Evolutionary conservation across 2,113 vertebrate genomes (phyloP), one percentile per base, ranked within the genome.

Genomic region (Lichenostomus cassidix): DNA sequence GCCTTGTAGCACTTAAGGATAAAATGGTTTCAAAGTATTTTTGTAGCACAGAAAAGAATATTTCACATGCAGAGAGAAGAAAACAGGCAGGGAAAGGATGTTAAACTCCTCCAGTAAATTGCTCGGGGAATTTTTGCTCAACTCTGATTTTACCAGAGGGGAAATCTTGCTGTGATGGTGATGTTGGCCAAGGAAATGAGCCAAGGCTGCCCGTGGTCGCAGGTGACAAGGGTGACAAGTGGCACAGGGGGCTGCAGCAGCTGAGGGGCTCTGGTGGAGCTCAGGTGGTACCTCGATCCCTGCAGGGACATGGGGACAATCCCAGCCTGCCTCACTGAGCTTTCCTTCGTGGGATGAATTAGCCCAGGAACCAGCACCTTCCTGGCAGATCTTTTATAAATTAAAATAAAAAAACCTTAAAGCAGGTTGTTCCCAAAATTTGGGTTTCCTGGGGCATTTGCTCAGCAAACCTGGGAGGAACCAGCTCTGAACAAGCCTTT

Each of bases 241-340:
- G 77, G 68, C 85, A 56, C 47, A 55, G n/a, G 49, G 53, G 53
- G 16, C 65, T n/a, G 79, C 0, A 2, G 55, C 47, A 44, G 49
- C 10, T 18, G 15, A 56, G 75, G 63, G 63, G 15, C 18, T 37
- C 42, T 67, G 3, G 2, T 28, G n/a, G 63, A 28, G 33, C 68
- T 33, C 87, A 21, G 60, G 68, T 12, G 60, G 24, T 65, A 46
- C 76, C 49, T 22, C 3, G 5, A 4, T 31, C 62, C 69, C 68
- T 11, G 70, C 5, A 1, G 12, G 17, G 64, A 5, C 22, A 0
- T 0, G 7, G 62, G 81, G 60, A 24, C 52, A 11, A 3, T 6
- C 7, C 83, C 22, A 10, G 41, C 50, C 60, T 60, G n/a, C 44
- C 56, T 37, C 1, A 1, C 24, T 25, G 69, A 42, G 75, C 53